These are phyloP conservation scores for Achatina immaculata DNA, from an alignment of 1,140 invertebrate species.

Conservation along the genomic window DNA sequence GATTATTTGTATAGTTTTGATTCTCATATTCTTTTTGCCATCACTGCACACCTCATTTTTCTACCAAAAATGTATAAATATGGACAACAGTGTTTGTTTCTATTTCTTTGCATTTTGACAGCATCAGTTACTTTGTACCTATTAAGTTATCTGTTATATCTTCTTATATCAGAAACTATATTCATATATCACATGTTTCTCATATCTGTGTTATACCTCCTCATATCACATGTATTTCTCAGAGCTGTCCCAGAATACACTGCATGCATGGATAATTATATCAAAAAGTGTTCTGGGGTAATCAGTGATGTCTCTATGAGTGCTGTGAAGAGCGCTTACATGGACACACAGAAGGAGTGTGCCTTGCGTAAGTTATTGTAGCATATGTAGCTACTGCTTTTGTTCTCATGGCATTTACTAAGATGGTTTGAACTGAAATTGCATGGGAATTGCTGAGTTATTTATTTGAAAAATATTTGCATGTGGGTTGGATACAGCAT, in stretches of 20 bases:
- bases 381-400: background rate
- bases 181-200: too few relatives aligned
- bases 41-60: too few relatives aligned
- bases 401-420: background rate
- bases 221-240: conserved; percentile 12
- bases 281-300: conserved; percentile 5
- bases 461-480: background rate
- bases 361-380: background rate
- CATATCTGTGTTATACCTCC: too few relatives aligned
- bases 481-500: background rate
- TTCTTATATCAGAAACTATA: too few relatives aligned
- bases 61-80: too few relatives aligned
- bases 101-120: too few relatives aligned
- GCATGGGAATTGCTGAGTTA: background rate
- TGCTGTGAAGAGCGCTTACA: conserved; percentile 12
- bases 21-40: too few relatives aligned
- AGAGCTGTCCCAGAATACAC: conserved; percentile 1
- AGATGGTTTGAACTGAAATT: background rate
- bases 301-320: conserved; percentile 20
- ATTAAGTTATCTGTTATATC: too few relatives aligned
- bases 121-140: too few relatives aligned
- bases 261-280: conserved; percentile 11
- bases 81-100: too few relatives aligned
- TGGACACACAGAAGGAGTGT: background rate
- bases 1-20: too few relatives aligned